These are phyloP conservation scores for Gopherus evgoodei DNA, from an alignment of 2,113 vertebrate species.

Conservation along the genomic window DNA sequence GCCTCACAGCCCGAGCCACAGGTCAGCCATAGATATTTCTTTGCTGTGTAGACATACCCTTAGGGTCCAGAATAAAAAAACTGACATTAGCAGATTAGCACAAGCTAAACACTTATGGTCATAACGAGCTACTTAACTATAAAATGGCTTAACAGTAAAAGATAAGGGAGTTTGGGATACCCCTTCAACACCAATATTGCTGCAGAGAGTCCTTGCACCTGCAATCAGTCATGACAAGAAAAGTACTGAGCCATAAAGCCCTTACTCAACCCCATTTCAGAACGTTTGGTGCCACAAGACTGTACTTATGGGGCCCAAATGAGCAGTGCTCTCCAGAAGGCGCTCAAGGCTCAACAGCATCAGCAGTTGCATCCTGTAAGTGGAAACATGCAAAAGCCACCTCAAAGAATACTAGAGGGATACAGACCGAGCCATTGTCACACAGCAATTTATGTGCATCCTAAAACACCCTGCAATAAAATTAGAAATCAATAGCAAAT, in stretches of 20 bases:
- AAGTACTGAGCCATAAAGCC: background rate
- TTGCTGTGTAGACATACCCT: background rate
- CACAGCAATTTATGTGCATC: slow-evolving; percentile 26
- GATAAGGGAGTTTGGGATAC: background rate
- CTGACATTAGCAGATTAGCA: no score
- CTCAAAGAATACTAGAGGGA: background rate
- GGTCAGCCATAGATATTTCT: background rate
- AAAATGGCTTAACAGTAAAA: background rate
- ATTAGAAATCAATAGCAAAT: slow-evolving; percentile 73
- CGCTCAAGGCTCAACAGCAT: background rate
- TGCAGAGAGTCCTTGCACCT: background rate
- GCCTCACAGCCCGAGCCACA: background rate
- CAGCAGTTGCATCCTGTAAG: background rate
- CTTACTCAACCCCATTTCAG: no score
- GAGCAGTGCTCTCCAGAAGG: background rate
- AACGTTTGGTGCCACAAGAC: background rate
- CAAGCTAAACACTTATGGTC: background rate
- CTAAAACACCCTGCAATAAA: slow-evolving; percentile 59
- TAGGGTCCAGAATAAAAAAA: background rate
- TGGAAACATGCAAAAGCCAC: background rate
- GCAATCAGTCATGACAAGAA: background rate
- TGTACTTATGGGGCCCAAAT: rapidly evolving
- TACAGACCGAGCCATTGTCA: slow-evolving; percentile 23
- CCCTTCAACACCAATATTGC: background rate
- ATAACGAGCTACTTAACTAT: background rate